phyloP scores from a whole-genome alignment of 2,888 invertebrate species.

The Craniophora ligustri region DNA sequence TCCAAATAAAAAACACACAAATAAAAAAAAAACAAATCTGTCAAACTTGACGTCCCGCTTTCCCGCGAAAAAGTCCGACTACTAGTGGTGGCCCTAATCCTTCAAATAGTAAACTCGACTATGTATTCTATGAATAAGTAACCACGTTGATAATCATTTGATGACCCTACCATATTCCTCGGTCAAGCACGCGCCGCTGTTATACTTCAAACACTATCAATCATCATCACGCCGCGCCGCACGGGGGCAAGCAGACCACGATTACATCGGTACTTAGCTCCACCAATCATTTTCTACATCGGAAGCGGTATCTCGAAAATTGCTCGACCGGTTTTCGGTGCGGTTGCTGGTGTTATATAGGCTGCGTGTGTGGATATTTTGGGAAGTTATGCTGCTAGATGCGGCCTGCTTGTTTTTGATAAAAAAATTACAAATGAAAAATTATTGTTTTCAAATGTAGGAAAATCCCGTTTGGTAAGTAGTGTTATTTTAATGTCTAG shows the following conservation, averaged over 20 bases:
- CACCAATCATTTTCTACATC: constrained; percentile 20
- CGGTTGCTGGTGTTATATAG: neutral
- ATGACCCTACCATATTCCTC: neutral
- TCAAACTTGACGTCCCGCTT: too few relatives aligned
- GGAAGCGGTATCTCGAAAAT: constrained; percentile 14
- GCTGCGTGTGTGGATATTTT: neutral
- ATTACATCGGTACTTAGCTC: constrained; percentile 23
- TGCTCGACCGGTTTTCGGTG: constrained; percentile 1
- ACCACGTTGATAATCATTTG: neutral
- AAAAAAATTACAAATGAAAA: too few relatives aligned
- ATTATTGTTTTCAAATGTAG: too few relatives aligned
- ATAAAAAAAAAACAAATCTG: too few relatives aligned
- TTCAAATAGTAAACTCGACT: neutral
- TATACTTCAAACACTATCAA: constrained; percentile 15
- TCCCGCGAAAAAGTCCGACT: too few relatives aligned
- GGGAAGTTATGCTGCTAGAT: too few relatives aligned
- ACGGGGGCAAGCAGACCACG: constrained; percentile 26
- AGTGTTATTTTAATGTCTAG: too few relatives aligned
- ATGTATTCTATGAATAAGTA: too few relatives aligned
- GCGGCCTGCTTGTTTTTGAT: too few relatives aligned
- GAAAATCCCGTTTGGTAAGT: too few relatives aligned
- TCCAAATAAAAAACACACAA: too few relatives aligned
- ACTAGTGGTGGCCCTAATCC: neutral
- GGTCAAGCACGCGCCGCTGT: constrained; percentile 3
- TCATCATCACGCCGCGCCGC: constrained; percentile 25